phyloP scores from a whole-genome alignment of 2,797 vertebrate genomes.

The Thalassophryne amazonica region DNA sequence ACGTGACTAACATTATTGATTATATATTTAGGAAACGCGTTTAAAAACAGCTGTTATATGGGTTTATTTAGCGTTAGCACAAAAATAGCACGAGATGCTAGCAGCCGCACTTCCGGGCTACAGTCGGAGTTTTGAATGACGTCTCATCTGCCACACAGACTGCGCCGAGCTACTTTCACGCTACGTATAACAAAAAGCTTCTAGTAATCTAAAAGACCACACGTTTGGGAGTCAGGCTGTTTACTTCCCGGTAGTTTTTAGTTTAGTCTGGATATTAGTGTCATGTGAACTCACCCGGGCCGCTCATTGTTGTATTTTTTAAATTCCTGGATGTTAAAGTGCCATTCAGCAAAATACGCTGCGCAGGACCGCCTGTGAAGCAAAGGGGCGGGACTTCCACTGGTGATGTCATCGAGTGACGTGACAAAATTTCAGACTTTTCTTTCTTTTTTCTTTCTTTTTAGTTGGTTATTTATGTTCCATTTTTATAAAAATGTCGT shows the following conservation, averaged over 20 bases:
- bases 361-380: slow-evolving; percentile 15
- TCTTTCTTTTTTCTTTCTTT: no score
- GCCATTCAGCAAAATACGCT: slow-evolving; percentile 8
- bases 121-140: slow-evolving; percentile 58
- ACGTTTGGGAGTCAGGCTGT: not conserved
- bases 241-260: rapidly evolving
- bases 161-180: slow-evolving; percentile 21
- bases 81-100: not conserved
- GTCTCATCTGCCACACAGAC: slow-evolving; percentile 43
- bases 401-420: no score
- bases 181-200: not conserved
- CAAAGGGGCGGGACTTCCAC: no score
- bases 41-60: no score
- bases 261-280: not conserved
- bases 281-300: slow-evolving; percentile 60
- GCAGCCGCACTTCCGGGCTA: slow-evolving; percentile 55
- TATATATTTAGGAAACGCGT: no score
- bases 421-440: no score
- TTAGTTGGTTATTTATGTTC: no score
- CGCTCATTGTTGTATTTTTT: slow-evolving; percentile 49
- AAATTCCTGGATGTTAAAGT: slow-evolving; percentile 11
- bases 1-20: no score
- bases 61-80: not conserved
- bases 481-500: no score
- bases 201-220: not conserved